Evolutionary conservation across 2,113 vertebrate genomes (phyloP), one percentile per base, ranked within the genome.

Genomic region (Eublepharis macularius): DNA sequence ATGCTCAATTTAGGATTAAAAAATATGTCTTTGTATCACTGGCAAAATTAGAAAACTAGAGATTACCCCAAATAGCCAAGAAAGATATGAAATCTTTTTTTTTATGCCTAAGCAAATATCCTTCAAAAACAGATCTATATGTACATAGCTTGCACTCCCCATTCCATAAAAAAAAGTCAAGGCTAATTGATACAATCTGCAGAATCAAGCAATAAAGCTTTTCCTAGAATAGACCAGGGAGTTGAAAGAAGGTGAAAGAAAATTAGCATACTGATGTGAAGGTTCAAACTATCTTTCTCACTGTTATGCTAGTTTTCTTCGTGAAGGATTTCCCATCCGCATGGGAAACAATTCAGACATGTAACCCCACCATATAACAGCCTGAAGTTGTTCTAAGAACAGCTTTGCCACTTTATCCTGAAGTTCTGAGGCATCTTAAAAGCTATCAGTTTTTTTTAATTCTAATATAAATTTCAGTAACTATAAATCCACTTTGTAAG

Each of bases 21-120:
- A 85, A 94, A 82, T 83, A 83, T 91, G 79, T 91, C 81, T 93
- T 93, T 82, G 88, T 89, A 89, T 93, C 83, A 89, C 86, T 89
- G 84, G 73, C 43, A 93, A 93, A 95, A 92, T 92, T 90, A 94
- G 91, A 94, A 91, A 94, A 94, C 91, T 90, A 92, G 91, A 90
- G 85, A 86, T 89, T 91, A 93, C 81, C 86, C 89, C 89, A 91
- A 90, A 89, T 90, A 93, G 93, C 91, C 91, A 88, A 88, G 83
- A 92, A 92, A 92, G 70, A 69, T 1, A n/a, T 76, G 80, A 87
- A 92, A 75, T 81, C 0, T 0, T 85, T 93, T 91, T 36, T 88
- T 92, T 89, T 88, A 69, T 86, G 86, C 17, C n/a, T n/a, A 69
- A 69, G 34, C 34, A 14, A 39, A 69, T 69, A 69, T 10, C 65